Percentiles rank a stretch among this genome's conserved stretches.
Evolutionary conservation across 2,888 invertebrate species (phyloP).

Genomic region (Phaedon cochleariae): DNA sequence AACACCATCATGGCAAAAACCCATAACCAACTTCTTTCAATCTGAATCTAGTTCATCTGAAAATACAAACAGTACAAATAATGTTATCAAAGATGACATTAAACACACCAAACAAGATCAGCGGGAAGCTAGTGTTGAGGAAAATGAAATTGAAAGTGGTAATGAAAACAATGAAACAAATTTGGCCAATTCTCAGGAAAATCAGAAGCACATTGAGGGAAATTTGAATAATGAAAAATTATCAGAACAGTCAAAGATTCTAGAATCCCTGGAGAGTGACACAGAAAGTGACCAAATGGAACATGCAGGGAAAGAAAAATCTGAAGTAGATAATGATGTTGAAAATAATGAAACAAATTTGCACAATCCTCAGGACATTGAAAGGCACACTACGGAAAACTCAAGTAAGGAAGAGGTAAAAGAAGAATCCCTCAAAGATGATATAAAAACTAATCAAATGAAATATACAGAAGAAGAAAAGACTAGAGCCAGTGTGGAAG

Average conservation of each 20-base stretch:
- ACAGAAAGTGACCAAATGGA: neutral
- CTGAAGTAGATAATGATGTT: neutral
- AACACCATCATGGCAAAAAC: slow-evolving; percentile 42
- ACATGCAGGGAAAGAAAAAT: neutral
- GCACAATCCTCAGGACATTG: neutral
- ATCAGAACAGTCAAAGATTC: neutral
- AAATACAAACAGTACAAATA: neutral
- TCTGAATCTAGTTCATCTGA: slow-evolving; percentile 17
- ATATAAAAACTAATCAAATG: neutral
- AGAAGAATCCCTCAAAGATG: no score
- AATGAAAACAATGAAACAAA: neutral
- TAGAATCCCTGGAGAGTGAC: neutral
- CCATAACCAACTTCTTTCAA: slow-evolving; percentile 41
- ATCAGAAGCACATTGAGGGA: neutral
- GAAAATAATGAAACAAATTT: neutral
- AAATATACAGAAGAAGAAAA: neutral
- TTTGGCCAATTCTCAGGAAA: neutral
- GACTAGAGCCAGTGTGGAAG: no score
- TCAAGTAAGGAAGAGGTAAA: no score
- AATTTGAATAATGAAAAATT: neutral
- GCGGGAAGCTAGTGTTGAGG: no score
- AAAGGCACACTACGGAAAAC: neutral
- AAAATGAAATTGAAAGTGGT: neutral
- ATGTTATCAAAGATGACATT: neutral
- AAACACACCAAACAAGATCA: neutral